Evolutionary conservation across 1,140 invertebrate genomes (phyloP).

Genomic region (Liolophura sinensis): DNA sequence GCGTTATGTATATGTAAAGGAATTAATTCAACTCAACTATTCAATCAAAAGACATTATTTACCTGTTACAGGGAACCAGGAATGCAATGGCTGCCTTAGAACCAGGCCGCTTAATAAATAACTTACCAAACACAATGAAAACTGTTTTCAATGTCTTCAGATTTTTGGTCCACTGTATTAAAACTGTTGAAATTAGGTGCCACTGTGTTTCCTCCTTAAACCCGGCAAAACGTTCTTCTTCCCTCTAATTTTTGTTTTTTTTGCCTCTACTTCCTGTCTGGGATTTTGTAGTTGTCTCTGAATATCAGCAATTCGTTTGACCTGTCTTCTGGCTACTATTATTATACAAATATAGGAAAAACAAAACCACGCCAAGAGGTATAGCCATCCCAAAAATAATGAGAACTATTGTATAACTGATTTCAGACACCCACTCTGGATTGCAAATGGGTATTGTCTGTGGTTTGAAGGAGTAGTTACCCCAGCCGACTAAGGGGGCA

Average conservation of each 20-base stretch:
- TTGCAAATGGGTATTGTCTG: constrained; percentile 28
- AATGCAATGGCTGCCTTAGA: neutral
- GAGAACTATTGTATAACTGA: constrained; percentile 18
- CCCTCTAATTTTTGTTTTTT: no score
- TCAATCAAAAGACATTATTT: neutral
- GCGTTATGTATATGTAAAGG: neutral
- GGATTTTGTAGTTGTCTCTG: constrained; percentile 4
- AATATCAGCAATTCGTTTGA: constrained; percentile 15
- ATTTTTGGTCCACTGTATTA: constrained; percentile 9
- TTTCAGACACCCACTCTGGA: constrained; percentile 15
- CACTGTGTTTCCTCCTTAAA: neutral
- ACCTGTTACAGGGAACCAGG: neutral
- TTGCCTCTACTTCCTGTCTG: no score
- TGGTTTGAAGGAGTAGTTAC: constrained; percentile 24
- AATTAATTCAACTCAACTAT: neutral
- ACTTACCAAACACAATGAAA: constrained; percentile 28
- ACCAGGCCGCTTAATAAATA: neutral
- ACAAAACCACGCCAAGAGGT: constrained; percentile 22
- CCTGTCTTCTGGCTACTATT: constrained; percentile 21
- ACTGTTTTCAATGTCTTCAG: constrained; percentile 23
- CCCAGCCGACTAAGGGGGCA: constrained; percentile 22
- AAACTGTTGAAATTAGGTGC: no score
- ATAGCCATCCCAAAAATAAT: constrained; percentile 14
- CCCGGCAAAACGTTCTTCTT: neutral
- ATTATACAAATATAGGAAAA: constrained; percentile 22